These are phyloP conservation scores for Ammodramus savannarum DNA, from an alignment of 2,113 vertebrate species.

Conservation along the genomic window DNA sequence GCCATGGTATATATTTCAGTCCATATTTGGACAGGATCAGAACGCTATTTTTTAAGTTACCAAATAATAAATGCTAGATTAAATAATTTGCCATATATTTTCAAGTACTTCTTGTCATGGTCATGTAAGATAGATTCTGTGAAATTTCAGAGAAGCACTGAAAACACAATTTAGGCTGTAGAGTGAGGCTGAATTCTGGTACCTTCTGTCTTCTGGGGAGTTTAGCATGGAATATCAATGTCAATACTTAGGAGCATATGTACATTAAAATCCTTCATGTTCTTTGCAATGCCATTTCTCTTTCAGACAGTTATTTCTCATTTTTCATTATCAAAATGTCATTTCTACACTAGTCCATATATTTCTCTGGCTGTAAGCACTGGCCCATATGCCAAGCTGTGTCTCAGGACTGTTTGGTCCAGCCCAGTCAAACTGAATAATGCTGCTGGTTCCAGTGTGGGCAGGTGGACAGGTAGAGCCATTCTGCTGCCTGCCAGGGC, in stretches of 20 bases:
- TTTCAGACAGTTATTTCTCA: neutral
- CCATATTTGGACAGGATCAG: neutral
- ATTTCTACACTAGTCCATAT: neutral
- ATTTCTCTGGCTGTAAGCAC: neutral
- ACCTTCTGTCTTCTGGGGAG: neutral
- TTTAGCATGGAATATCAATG: neutral
- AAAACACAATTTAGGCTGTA: neutral
- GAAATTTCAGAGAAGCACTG: neutral
- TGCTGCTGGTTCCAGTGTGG: neutral
- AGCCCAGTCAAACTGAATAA: neutral
- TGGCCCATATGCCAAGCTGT: neutral
- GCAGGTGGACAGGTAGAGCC: neutral
- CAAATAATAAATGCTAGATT: neutral
- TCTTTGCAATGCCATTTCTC: neutral
- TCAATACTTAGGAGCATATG: neutral
- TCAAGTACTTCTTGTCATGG: neutral
- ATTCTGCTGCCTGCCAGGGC: neutral
- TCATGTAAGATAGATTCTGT: neutral
- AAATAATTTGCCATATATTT: neutral
- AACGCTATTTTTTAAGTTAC: neutral
- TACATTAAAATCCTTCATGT: neutral
- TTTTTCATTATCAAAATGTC: neutral
- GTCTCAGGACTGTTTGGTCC: neutral
- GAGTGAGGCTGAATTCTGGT: neutral
- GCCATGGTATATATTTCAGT: neutral